phyloP scores from a whole-genome alignment of 2,113 vertebrate species.

The Syngnathus floridae region DNA sequence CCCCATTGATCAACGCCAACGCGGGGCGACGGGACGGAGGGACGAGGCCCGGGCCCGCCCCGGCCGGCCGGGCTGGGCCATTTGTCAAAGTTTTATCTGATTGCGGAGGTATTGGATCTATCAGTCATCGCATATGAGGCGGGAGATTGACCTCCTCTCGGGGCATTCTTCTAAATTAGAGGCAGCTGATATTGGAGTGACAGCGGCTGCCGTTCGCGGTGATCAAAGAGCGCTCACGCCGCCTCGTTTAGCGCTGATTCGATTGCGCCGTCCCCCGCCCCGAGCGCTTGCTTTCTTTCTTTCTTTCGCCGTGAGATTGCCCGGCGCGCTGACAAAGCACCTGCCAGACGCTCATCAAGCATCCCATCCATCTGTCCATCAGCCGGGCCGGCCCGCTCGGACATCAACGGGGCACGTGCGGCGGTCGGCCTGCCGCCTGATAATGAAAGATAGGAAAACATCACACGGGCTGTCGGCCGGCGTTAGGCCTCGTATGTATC shows the following conservation, averaged over 20 bases:
- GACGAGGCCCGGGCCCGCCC: constrained; percentile 62
- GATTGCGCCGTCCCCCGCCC: constrained; percentile 53
- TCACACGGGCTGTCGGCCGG: constrained; percentile 69
- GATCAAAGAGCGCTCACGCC: constrained; percentile 44
- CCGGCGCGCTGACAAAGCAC: constrained; percentile 78
- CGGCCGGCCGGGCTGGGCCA: constrained; percentile 73
- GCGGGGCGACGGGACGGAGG: constrained; percentile 73
- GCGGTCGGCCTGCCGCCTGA: constrained; percentile 55
- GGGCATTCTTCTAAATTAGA: constrained; percentile 74
- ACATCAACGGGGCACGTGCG: constrained; percentile 75
- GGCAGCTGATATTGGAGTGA: constrained; percentile 58
- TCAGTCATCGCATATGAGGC: constrained; percentile 85
- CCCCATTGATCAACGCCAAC: constrained; percentile 82
- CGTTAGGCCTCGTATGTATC: constrained; percentile 68
- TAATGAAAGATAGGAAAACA: constrained; percentile 77
- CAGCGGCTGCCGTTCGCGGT: constrained; percentile 43
- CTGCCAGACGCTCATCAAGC: constrained; percentile 75
- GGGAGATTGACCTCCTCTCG: constrained; percentile 74
- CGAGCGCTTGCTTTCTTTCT: constrained; percentile 61
- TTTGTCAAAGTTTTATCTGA: constrained; percentile 98
- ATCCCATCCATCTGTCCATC: constrained; percentile 78
- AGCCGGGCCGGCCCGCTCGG: constrained; percentile 59
- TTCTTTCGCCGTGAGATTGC: constrained; percentile 63
- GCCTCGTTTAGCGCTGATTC: constrained; percentile 61
- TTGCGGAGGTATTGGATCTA: constrained; percentile 88